These are phyloP conservation scores for Callocephalon fimbriatum DNA, from an alignment of 2,113 vertebrate genomes.

Conservation along the genomic window DNA sequence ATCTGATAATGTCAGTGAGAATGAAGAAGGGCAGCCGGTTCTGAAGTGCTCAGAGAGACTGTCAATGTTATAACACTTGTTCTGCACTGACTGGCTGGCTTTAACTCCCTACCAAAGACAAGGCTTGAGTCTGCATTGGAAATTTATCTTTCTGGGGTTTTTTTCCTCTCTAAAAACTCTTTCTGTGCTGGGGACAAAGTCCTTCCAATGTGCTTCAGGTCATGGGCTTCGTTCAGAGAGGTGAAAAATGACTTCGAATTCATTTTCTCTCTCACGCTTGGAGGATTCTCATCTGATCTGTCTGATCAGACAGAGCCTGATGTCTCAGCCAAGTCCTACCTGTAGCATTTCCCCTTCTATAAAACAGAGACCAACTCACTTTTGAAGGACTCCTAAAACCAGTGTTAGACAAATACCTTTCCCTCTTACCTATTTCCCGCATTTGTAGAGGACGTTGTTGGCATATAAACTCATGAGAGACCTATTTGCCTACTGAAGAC, in stretches of 20 bases:
- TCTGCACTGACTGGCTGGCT: neutral
- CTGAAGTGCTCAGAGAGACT: neutral
- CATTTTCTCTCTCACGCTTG: neutral
- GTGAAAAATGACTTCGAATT: neutral
- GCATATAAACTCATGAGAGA: accelerated
- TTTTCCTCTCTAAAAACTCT: neutral
- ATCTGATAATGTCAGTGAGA: neutral
- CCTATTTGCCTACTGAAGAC: accelerated
- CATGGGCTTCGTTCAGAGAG: neutral
- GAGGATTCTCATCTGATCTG: neutral
- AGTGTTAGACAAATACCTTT: neutral
- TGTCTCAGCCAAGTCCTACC: neutral
- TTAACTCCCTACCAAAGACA: neutral
- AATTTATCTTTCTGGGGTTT: neutral
- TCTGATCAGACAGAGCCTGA: neutral
- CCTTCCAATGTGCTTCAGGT: neutral
- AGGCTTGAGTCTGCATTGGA: neutral
- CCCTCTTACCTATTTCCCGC: neutral
- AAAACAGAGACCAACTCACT: neutral
- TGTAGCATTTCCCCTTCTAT: neutral
- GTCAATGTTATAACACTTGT: neutral
- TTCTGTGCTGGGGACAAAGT: neutral
- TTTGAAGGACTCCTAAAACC: neutral
- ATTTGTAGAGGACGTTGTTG: neutral
- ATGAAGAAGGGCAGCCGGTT: neutral